Conservation (phyloP, 2,888 invertebrate genomes). For the Xiphydria camelus region DNA sequence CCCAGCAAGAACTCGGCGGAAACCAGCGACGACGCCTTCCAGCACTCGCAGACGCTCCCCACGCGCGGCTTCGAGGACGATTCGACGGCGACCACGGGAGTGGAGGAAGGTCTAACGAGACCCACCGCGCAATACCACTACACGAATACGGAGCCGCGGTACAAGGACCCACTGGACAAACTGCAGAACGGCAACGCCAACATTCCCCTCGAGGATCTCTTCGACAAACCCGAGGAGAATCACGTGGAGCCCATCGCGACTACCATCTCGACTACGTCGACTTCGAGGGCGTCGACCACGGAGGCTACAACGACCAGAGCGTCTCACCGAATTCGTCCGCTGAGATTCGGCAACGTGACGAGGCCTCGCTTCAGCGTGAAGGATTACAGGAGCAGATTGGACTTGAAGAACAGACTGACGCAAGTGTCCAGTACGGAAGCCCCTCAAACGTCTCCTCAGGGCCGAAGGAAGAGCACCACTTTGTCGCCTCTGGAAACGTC, state of each 20-base stretch:
- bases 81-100: constrained; percentile 1
- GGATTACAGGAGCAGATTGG: constrained; percentile 71
- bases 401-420: constrained; percentile 46
- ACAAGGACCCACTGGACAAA: constrained; percentile 12
- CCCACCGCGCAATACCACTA: constrained; percentile 3
- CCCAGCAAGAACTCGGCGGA: constrained; percentile 19
- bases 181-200: constrained; percentile 19
- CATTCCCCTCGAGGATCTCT: constrained; percentile 41
- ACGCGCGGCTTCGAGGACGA: constrained; percentile 5
- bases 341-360: constrained; percentile 58
- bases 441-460: not conserved
- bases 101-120: not conserved
- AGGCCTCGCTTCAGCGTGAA: constrained; percentile 77
- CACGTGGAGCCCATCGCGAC: constrained; percentile 15
- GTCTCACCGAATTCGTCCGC: constrained; percentile 42
- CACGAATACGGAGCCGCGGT: no score
- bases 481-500: constrained; percentile 18
- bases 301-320: constrained; percentile 27
- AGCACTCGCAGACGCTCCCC: not conserved
- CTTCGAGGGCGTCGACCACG: constrained; percentile 9
- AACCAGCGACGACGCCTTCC: constrained; percentile 7
- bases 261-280: constrained; percentile 4
- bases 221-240: constrained; percentile 38
- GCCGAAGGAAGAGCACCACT: constrained; percentile 7
- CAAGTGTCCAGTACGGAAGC: constrained; percentile 24